phyloP scores from a whole-genome alignment of 2,113 vertebrate genomes.

The Indri indri region DNA sequence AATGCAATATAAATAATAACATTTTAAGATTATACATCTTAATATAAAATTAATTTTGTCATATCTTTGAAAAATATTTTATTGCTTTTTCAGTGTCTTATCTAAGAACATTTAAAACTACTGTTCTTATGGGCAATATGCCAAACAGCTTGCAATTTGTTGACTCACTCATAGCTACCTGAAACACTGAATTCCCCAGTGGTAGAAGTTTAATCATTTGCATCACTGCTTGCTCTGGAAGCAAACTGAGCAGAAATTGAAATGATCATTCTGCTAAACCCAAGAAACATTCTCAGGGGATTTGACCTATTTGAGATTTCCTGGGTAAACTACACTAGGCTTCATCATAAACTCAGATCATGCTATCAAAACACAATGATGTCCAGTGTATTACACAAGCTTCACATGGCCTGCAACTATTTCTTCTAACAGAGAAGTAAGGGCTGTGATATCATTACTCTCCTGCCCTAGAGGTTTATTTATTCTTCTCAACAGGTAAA shows the following conservation, averaged over 20 bases:
- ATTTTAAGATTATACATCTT: neutral
- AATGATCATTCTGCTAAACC: constrained; percentile 64
- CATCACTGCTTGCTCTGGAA: constrained; percentile 69
- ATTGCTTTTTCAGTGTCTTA: constrained; percentile 38
- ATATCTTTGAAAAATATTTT: neutral
- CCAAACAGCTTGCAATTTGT: constrained; percentile 52
- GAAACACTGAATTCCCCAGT: constrained; percentile 43
- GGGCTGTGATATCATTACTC: neutral
- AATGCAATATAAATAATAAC: neutral
- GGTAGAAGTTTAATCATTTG: constrained; percentile 64
- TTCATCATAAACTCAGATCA: neutral
- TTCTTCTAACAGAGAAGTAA: constrained; percentile 14
- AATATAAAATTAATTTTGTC: neutral
- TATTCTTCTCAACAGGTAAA: constrained; percentile 68
- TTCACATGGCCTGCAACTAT: neutral
- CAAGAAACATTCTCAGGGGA: constrained; percentile 9
- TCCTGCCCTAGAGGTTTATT: neutral
- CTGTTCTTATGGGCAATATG: neutral
- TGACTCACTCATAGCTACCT: constrained; percentile 47
- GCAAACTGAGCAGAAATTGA: constrained; percentile 67
- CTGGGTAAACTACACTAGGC: neutral
- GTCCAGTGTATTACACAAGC: neutral
- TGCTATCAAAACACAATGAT: neutral
- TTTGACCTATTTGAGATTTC: constrained; percentile 58
- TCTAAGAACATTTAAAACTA: constrained; percentile 39